Conservation (phyloP, 2,797 vertebrate genomes). For the Hyperoplus lanceolatus region DNA sequence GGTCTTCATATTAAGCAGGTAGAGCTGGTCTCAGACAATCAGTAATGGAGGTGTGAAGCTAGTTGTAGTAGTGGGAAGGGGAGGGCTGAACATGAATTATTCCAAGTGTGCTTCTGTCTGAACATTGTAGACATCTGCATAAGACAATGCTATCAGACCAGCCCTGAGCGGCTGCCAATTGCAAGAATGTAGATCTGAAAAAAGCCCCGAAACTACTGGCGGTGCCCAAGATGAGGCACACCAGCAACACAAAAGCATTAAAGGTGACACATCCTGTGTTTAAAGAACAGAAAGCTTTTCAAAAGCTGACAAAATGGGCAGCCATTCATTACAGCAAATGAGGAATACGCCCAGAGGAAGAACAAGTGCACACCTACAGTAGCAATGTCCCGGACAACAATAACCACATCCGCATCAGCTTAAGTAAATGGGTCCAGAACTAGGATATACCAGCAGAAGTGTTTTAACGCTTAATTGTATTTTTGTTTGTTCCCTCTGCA, state of each 20-base stretch:
- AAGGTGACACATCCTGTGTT: conserved; percentile 46
- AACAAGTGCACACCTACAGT: conserved; percentile 47
- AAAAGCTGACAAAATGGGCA: conserved; percentile 49
- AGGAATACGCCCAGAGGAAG: conserved; percentile 56
- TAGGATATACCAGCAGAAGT: background rate
- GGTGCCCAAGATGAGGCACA: conserved; percentile 6
- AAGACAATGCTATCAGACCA: conserved; percentile 64
- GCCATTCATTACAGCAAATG: conserved; percentile 28
- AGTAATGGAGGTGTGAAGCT: conserved; percentile 33
- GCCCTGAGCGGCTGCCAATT: conserved; percentile 27
- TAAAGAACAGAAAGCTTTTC: conserved; percentile 27
- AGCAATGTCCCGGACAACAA: conserved; percentile 45
- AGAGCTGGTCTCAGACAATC: conserved; percentile 61
- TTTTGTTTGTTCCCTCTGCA: background rate
- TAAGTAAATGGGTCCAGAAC: conserved; percentile 27
- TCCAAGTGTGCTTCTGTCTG: conserved; percentile 47
- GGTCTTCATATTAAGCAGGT: conserved; percentile 72
- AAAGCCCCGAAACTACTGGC: conserved; percentile 27
- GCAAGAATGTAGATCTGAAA: conserved; percentile 24
- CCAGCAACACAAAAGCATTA: background rate
- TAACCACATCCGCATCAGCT: conserved; percentile 31
- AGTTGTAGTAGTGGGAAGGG: conserved; percentile 5
- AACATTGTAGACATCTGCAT: conserved; percentile 64
- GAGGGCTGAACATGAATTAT: conserved; percentile 64
- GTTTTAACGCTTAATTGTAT: conserved; percentile 37